These are phyloP conservation scores for Ophthalmolycus amberensis DNA, from an alignment of 2,113 vertebrate genomes.

Conservation along the genomic window DNA sequence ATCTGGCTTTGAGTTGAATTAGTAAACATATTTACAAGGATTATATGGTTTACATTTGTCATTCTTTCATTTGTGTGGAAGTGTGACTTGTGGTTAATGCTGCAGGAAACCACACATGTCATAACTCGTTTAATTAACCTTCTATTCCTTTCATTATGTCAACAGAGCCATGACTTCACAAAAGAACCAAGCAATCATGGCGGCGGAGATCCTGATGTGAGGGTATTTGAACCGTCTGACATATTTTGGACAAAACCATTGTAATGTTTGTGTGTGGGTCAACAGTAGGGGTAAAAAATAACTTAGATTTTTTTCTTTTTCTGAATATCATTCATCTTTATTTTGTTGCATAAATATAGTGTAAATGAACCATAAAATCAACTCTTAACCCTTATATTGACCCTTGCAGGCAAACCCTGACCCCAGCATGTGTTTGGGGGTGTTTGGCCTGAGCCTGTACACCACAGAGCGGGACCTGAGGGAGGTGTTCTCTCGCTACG, in stretches of 20 bases:
- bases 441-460: slow-evolving; percentile 95
- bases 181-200: slow-evolving; percentile 79
- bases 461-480: slow-evolving; percentile 94
- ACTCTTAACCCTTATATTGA: slow-evolving; percentile 32
- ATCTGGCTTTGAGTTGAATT: background rate
- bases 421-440: slow-evolving; percentile 93
- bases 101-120: slow-evolving; percentile 62
- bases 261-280: slow-evolving; percentile 37
- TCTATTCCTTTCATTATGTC: slow-evolving; percentile 67
- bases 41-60: background rate
- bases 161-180: slow-evolving; percentile 78
- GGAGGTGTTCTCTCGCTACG: slow-evolving; percentile 94
- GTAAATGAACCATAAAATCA: background rate
- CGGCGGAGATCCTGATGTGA: slow-evolving; percentile 64
- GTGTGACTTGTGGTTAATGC: slow-evolving; percentile 15
- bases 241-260: slow-evolving; percentile 8
- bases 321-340: background rate
- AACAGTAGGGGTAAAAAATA: background rate
- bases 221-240: slow-evolving; percentile 75
- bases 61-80: background rate
- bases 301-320: background rate
- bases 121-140: slow-evolving; percentile 70
- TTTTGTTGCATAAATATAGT: slow-evolving; percentile 5
- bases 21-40: background rate
- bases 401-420: slow-evolving; percentile 91